Conservation (phyloP, 2,888 invertebrate species). For the Scaeva pyrastri region DNA sequence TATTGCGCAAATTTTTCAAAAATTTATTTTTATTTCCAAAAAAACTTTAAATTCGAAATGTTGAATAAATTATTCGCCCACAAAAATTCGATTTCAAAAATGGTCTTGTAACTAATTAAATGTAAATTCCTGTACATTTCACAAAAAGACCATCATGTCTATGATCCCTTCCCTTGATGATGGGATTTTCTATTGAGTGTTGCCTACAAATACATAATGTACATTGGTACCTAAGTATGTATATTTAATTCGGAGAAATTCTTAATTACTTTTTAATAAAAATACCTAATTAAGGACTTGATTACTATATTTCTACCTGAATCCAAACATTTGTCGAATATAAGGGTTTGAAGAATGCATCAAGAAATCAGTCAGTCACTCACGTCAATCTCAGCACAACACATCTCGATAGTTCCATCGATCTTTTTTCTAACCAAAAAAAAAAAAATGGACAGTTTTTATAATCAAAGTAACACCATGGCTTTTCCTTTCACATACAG, state of each 20-base stretch:
- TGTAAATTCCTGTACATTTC: no score
- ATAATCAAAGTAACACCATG: not conserved
- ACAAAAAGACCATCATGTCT: no score
- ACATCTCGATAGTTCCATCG: not conserved
- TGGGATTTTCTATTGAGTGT: not conserved
- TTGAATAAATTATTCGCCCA: no score
- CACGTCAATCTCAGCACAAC: not conserved
- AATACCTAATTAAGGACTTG: not conserved
- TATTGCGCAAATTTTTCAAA: no score
- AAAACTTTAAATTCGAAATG: no score
- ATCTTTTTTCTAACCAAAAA: not conserved
- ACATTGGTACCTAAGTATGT: not conserved
- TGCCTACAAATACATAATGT: not conserved
- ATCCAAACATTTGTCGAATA: not conserved
- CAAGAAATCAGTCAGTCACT: not conserved
- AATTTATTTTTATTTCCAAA: no score
- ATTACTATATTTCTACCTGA: not conserved
- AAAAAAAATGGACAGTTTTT: not conserved
- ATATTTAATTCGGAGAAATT: not conserved
- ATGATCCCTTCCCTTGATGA: no score
- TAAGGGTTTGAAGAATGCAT: not conserved
- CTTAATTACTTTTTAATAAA: conserved; percentile 1
- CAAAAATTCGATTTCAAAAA: no score
- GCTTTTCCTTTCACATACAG: not conserved
- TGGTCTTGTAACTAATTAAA: no score